phyloP scores from a whole-genome alignment of 2,113 vertebrate species.

The Tamias sibiricus region DNA sequence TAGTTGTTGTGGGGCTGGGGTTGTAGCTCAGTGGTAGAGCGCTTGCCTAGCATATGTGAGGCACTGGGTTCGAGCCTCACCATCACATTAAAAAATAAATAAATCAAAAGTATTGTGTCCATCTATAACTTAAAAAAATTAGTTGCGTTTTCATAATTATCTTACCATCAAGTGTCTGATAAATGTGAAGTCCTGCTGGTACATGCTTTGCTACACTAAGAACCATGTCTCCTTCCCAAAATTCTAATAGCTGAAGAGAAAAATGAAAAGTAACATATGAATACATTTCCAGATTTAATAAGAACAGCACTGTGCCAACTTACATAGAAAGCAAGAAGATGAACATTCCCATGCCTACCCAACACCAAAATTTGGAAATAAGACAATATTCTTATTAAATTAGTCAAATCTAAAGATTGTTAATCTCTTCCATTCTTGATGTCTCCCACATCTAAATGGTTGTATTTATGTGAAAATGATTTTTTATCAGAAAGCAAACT shows the following conservation, averaged over 20 bases:
- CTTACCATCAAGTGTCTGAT: slow-evolving; percentile 92
- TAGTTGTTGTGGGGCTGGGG: background rate
- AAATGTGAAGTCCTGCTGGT: slow-evolving; percentile 96
- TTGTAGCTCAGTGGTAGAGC: too few relatives aligned
- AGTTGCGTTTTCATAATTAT: background rate
- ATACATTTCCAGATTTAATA: background rate
- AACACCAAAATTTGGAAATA: background rate
- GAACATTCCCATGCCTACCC: background rate
- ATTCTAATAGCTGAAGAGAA: slow-evolving; percentile 86
- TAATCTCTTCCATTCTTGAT: background rate
- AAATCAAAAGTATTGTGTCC: too few relatives aligned
- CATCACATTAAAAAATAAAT: too few relatives aligned
- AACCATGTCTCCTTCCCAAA: slow-evolving; percentile 95
- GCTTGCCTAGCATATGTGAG: too few relatives aligned
- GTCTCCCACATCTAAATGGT: background rate
- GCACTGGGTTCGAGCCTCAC: too few relatives aligned
- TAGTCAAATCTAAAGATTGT: background rate
- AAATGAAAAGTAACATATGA: background rate
- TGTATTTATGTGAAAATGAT: background rate
- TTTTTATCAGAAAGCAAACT: background rate
- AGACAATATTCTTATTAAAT: background rate
- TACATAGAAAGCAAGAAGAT: background rate
- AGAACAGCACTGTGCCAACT: background rate
- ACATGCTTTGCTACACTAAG: slow-evolving; percentile 92
- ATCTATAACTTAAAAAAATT: too few relatives aligned